Percentiles rank a stretch among this genome's conserved stretches.
phyloP scores from a whole-genome alignment of 1,140 invertebrate species.

The Drosophila pruinosa region DNA sequence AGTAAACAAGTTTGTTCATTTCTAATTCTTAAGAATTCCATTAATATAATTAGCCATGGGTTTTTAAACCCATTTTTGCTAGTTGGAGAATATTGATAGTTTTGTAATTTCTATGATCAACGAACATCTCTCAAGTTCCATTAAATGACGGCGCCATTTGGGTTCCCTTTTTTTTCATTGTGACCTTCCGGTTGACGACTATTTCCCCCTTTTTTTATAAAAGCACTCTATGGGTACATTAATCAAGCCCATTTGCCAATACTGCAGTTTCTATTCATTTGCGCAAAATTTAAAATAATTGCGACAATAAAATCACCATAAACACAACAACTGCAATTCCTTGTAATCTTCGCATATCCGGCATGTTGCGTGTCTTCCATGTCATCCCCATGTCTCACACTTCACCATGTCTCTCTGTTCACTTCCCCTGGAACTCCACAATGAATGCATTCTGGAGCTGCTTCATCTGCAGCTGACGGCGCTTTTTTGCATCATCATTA shows the following conservation, averaged over 20 bases:
- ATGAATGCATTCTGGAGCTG: slow-evolving; percentile 3
- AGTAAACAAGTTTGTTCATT: too few relatives aligned
- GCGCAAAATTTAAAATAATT: slow-evolving; percentile 63
- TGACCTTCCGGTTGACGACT: slow-evolving; percentile 33
- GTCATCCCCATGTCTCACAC: slow-evolving; percentile 8
- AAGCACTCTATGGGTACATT: slow-evolving; percentile 39
- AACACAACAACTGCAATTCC: slow-evolving; percentile 47
- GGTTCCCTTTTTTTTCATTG: slow-evolving; percentile 25
- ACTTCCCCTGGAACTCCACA: neutral
- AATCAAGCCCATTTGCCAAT: slow-evolving; percentile 60
- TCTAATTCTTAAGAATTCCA: neutral
- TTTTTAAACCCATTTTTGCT: neutral
- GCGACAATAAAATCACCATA: slow-evolving; percentile 74
- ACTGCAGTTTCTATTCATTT: slow-evolving; percentile 52
- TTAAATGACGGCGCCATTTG: slow-evolving; percentile 16
- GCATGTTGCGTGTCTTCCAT: slow-evolving; percentile 42
- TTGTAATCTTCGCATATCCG: slow-evolving; percentile 67
- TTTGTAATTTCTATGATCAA: neutral
- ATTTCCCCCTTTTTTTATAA: slow-evolving; percentile 8
- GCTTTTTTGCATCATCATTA: slow-evolving; percentile 68
- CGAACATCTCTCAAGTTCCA: neutral
- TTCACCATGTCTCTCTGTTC: neutral
- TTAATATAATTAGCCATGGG: neutral
- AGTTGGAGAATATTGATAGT: neutral
- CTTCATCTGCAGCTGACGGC: slow-evolving; percentile 20